These are phyloP conservation scores for Collichthys lucidus DNA, from an alignment of 2,113 vertebrate species.

Conservation along the genomic window DNA sequence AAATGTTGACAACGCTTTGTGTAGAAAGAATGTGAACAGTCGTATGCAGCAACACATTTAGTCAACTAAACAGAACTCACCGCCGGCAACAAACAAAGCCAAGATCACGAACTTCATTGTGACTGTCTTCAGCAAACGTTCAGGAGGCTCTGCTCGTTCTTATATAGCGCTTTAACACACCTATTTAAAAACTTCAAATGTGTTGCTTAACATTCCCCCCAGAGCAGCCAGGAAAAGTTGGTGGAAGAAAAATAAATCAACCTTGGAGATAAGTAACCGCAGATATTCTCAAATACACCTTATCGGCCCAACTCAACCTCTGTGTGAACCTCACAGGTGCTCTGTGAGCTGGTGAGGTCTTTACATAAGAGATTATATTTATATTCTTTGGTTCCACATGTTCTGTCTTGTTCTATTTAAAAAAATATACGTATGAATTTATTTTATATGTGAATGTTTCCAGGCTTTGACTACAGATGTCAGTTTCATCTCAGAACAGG, in stretches of 20 bases:
- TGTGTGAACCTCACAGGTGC: conserved; percentile 77
- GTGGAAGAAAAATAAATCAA: conserved; percentile 59
- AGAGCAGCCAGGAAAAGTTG: conserved; percentile 19
- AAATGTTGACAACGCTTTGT: neutral
- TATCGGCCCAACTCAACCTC: conserved; percentile 54
- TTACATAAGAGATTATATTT: neutral
- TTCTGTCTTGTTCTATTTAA: neutral
- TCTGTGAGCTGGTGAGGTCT: neutral
- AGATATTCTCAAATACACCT: conserved; percentile 70
- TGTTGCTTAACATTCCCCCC: conserved; percentile 13
- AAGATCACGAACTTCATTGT: conserved; percentile 83
- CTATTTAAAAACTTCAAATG: neutral
- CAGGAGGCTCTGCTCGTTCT: neutral
- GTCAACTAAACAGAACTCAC: conserved; percentile 68
- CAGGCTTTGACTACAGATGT: neutral
- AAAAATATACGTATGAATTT: neutral
- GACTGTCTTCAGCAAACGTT: conserved; percentile 45
- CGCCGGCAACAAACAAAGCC: conserved; percentile 82
- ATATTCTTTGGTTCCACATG: neutral
- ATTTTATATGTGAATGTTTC: neutral
- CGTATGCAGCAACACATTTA: neutral
- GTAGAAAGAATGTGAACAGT: neutral
- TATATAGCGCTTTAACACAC: conserved; percentile 52
- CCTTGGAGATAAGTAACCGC: conserved; percentile 78
- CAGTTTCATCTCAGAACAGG: neutral